Evolutionary conservation across 1,140 invertebrate species (phyloP).

Genomic region (Adoxophyes honmai): DNA sequence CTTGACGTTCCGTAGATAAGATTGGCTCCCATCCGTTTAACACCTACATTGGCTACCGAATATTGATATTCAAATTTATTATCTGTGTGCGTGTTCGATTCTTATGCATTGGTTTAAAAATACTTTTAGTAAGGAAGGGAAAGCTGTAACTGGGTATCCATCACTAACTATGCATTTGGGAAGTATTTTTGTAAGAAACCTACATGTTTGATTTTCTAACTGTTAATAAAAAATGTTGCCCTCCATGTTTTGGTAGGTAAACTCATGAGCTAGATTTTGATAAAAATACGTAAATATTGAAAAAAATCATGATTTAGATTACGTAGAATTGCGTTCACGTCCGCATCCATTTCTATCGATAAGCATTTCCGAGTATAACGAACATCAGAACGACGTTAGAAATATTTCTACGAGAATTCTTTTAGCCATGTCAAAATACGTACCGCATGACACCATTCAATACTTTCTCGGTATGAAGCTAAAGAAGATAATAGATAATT

Average conservation of each 20-base stretch:
- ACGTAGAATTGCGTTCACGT: no score
- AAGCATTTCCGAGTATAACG: no score
- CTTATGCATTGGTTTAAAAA: slow-evolving; percentile 9
- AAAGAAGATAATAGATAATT: slow-evolving; percentile 53
- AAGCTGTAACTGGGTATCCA: background rate
- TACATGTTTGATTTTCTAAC: no score
- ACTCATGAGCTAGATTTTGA: no score
- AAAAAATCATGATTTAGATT: no score
- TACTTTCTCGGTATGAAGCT: slow-evolving; percentile 13
- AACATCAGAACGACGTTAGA: no score
- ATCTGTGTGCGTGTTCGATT: slow-evolving; percentile 23
- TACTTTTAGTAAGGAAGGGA: background rate
- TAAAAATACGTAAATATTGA: no score
- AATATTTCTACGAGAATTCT: background rate
- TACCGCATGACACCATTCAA: background rate
- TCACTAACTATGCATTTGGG: no score
- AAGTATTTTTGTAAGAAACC: no score
- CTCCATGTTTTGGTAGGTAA: no score
- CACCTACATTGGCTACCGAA: slow-evolving; percentile 55
- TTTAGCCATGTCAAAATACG: background rate
- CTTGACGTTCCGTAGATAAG: slow-evolving; percentile 46
- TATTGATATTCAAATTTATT: slow-evolving; percentile 32
- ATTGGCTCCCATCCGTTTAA: slow-evolving; percentile 41
- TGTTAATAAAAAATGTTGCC: no score
- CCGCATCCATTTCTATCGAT: no score